phyloP scores from a whole-genome alignment of 2,888 invertebrate species.

The Stenodema calcarata region DNA sequence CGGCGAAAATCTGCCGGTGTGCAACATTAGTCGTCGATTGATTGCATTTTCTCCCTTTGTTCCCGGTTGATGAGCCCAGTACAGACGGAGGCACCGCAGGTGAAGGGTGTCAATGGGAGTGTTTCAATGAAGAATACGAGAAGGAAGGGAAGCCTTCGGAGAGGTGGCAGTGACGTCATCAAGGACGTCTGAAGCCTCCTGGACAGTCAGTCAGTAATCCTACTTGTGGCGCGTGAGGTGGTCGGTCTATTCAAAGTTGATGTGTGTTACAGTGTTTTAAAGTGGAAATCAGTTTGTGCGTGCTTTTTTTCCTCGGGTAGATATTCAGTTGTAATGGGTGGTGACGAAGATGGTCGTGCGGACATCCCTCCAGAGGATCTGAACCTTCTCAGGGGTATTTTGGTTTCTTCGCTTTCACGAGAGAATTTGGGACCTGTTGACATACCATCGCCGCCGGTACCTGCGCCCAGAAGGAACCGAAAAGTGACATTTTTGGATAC shows the following conservation, averaged over 20 bases:
- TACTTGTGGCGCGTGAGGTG: not conserved
- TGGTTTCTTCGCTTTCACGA: conserved; percentile 66
- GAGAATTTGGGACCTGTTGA: conserved; percentile 65
- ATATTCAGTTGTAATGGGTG: conserved; percentile 44
- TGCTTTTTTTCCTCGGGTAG: not conserved
- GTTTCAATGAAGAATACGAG: not conserved
- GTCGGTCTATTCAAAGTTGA: not conserved
- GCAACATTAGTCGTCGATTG: not conserved
- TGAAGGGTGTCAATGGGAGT: conserved; percentile 20
- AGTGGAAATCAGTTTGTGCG: not conserved
- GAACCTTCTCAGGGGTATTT: conserved; percentile 66
- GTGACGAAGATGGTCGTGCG: conserved; percentile 52
- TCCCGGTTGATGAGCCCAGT: not conserved
- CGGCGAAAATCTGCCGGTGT: not conserved
- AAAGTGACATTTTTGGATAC: conserved; percentile 58
- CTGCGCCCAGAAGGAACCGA: conserved; percentile 54
- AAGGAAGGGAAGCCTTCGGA: not conserved
- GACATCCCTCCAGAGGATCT: conserved; percentile 61
- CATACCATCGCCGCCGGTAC: conserved; percentile 55
- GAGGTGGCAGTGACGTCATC: conserved; percentile 33
- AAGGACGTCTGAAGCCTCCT: conserved; percentile 31
- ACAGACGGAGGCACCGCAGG: not conserved
- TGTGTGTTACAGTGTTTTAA: not conserved
- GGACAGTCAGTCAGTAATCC: conserved; percentile 29
- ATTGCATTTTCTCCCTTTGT: not conserved